Evolutionary conservation across 2,113 vertebrate species (phyloP).

Genomic region (Pseudolaguvia tuberculata): DNA sequence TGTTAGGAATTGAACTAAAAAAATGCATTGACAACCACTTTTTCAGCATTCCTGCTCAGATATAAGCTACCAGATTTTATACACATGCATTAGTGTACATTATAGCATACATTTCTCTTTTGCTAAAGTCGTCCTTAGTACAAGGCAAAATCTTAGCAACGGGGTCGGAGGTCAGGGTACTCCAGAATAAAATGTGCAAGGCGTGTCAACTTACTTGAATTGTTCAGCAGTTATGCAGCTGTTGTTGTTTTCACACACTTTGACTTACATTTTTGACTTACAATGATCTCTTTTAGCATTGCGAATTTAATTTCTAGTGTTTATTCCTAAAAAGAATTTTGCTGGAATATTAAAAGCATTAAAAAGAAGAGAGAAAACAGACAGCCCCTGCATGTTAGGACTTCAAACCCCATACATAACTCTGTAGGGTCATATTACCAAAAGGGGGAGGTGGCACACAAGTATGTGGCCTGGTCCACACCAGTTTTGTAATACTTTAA

Average conservation of each 20-base stretch:
- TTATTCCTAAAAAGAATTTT: slow-evolving; percentile 15
- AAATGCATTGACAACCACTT: slow-evolving; percentile 1
- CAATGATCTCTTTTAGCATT: neutral
- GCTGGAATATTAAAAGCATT: slow-evolving; percentile 41
- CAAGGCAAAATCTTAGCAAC: slow-evolving; percentile 50
- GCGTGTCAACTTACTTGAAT: slow-evolving; percentile 26
- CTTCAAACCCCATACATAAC: slow-evolving; percentile 68
- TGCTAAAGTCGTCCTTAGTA: slow-evolving; percentile 11
- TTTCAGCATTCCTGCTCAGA: neutral
- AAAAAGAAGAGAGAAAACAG: slow-evolving; percentile 65
- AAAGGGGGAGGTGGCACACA: slow-evolving; percentile 65
- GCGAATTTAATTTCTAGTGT: neutral
- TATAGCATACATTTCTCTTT: neutral
- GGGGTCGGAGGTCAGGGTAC: slow-evolving; percentile 63
- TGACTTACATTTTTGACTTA: neutral
- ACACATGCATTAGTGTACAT: neutral
- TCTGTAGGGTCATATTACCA: slow-evolving; percentile 65
- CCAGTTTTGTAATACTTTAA: slow-evolving; percentile 53
- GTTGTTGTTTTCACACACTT: neutral
- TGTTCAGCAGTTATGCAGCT: neutral
- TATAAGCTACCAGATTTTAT: neutral
- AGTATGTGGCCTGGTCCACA: slow-evolving; percentile 53
- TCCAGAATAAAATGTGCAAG: slow-evolving; percentile 40
- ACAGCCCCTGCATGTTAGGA: slow-evolving; percentile 67
- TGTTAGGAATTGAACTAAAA: slow-evolving; percentile 21